These are phyloP conservation scores for Meganola albula DNA, from an alignment of 2,888 invertebrate species.

Conservation along the genomic window DNA sequence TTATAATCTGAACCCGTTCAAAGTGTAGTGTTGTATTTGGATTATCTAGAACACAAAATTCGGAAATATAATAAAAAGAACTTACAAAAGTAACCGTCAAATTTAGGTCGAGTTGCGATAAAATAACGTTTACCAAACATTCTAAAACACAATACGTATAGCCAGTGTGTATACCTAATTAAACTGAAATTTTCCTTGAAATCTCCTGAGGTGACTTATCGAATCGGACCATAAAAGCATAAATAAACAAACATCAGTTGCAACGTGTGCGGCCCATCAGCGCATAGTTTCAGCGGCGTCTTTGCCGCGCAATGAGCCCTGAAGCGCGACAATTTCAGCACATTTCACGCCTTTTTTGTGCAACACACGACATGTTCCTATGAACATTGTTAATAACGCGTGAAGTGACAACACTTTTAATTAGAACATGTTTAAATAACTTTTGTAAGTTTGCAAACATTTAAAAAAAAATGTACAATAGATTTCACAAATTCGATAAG, in stretches of 20 bases:
- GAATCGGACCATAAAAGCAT: slow-evolving; percentile 17
- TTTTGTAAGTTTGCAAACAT: slow-evolving; percentile 28
- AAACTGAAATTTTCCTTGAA: no score
- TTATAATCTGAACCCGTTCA: no score
- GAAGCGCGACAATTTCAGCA: slow-evolving; percentile 60
- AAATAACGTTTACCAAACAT: no score
- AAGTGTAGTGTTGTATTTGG: no score
- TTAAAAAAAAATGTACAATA: slow-evolving; percentile 10
- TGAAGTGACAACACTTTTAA: slow-evolving; percentile 64
- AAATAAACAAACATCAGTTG: slow-evolving; percentile 21
- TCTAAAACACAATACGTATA: no score
- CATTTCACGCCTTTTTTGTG: slow-evolving; percentile 70
- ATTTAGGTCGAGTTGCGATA: no score
- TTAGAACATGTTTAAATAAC: slow-evolving; percentile 46
- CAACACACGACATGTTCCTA: slow-evolving; percentile 38
- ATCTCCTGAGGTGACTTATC: no score
- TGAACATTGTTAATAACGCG: slow-evolving; percentile 56
- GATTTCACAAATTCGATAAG: no score
- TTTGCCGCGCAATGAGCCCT: slow-evolving; percentile 65
- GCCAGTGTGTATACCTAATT: no score
- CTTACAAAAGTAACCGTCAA: no score
- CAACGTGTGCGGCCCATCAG: slow-evolving; percentile 69
- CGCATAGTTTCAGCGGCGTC: slow-evolving; percentile 61
- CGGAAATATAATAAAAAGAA: no score
- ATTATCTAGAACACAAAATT: no score